These are phyloP conservation scores for Copidosoma floridanum DNA, from an alignment of 1,140 invertebrate species.

Conservation along the genomic window DNA sequence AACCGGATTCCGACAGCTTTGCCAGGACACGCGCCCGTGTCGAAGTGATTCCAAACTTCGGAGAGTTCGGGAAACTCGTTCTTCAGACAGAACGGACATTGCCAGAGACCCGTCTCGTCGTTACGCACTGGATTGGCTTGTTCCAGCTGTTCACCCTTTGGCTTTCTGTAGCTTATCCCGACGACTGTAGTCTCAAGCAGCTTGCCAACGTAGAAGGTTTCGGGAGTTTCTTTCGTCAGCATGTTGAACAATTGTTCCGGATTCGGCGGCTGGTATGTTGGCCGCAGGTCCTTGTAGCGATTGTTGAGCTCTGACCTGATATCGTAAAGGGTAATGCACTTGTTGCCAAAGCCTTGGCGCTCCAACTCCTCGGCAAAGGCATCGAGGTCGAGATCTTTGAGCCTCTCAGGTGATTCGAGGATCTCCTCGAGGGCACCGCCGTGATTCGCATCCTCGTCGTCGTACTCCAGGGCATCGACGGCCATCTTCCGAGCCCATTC, in stretches of 20 bases:
- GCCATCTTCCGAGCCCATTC: slow-evolving; percentile 99
- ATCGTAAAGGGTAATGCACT: slow-evolving; percentile 96
- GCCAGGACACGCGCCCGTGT: slow-evolving; percentile 91
- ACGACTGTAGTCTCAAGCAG: slow-evolving; percentile 75
- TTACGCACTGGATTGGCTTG: slow-evolving; percentile 93
- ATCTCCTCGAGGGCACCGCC: slow-evolving; percentile 97
- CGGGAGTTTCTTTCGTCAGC: slow-evolving; percentile 93
- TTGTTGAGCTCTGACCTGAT: slow-evolving; percentile 91
- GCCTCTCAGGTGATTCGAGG: slow-evolving; percentile 87
- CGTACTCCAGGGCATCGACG: slow-evolving; percentile 97
- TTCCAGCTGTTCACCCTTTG: slow-evolving; percentile 89
- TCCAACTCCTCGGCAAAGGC: slow-evolving; percentile 98
- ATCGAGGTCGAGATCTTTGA: slow-evolving; percentile 97
- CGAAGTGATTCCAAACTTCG: slow-evolving; percentile 98
- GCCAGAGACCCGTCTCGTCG: slow-evolving; percentile 92
- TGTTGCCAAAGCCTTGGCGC: slow-evolving; percentile 94
- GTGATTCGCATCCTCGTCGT: slow-evolving; percentile 94
- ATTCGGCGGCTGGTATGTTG: slow-evolving; percentile 74
- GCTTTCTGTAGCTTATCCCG: slow-evolving; percentile 80
- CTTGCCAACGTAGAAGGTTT: slow-evolving; percentile 93
- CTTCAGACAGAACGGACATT: slow-evolving; percentile 95
- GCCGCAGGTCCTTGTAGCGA: slow-evolving; percentile 87
- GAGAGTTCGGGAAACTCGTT: slow-evolving; percentile 93
- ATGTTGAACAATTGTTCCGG: slow-evolving; percentile 91
- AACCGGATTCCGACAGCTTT: slow-evolving; percentile 90